Evolutionary conservation across 2,113 vertebrate species (phyloP).

Genomic region (Pseudopodoces humilis): DNA sequence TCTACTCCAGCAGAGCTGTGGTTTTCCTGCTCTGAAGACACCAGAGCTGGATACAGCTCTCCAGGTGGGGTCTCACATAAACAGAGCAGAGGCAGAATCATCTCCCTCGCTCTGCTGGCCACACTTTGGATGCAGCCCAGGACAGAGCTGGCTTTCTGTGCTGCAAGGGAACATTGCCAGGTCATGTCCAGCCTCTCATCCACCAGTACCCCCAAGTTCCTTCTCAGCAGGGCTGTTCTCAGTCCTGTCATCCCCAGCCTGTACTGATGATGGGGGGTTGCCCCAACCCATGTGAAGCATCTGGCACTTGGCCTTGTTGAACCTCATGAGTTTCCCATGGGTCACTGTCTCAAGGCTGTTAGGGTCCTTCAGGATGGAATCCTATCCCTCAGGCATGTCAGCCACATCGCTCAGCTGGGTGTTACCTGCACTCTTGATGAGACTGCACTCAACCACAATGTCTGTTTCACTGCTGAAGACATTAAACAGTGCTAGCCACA

Average conservation of each 20-base stretch:
- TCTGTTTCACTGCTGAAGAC: background rate
- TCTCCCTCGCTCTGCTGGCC: background rate
- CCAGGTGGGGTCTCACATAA: background rate
- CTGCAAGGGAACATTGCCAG: background rate
- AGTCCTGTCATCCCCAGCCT: background rate
- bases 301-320: background rate
- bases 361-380: background rate
- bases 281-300: accelerated
- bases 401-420: accelerated
- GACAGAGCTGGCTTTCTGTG: background rate
- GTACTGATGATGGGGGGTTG: background rate
- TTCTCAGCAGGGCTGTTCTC: background rate
- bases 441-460: background rate
- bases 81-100: background rate
- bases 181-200: background rate
- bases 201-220: background rate
- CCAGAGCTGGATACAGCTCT: background rate
- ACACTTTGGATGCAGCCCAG: background rate
- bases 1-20: background rate
- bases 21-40: background rate
- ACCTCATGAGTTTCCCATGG: background rate
- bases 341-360: background rate
- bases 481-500: background rate
- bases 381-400: background rate
- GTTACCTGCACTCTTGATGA: background rate